Conservation (phyloP, 2,888 invertebrate species). For the Mythimna ferrago region DNA sequence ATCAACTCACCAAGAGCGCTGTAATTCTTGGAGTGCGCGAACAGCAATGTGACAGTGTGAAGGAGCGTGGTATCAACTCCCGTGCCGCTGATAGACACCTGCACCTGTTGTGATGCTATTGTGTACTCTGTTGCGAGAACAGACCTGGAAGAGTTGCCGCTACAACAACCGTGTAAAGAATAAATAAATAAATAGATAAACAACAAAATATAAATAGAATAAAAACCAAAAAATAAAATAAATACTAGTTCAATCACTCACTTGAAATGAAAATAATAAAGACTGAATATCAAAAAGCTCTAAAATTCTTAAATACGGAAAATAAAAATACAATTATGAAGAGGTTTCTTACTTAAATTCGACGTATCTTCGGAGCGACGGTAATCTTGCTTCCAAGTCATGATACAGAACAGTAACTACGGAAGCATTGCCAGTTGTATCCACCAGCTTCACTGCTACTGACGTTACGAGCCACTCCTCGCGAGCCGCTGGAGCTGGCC, state of each 20-base stretch:
- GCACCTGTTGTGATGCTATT: slow-evolving; percentile 91
- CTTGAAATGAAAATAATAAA: too few species aligned
- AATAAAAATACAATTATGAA: too few species aligned
- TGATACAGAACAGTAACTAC: slow-evolving; percentile 91
- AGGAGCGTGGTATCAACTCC: slow-evolving; percentile 81
- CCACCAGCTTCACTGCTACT: slow-evolving; percentile 79
- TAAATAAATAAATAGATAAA: slow-evolving; percentile 7
- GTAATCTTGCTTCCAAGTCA: slow-evolving; percentile 91
- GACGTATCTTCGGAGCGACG: slow-evolving; percentile 88
- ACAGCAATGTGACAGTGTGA: slow-evolving; percentile 80
- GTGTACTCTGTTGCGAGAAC: slow-evolving; percentile 92
- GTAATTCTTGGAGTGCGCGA: slow-evolving; percentile 83
- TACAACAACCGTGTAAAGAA: slow-evolving; percentile 67
- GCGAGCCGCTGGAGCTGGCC: slow-evolving; percentile 61
- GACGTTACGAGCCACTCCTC: slow-evolving; percentile 83
- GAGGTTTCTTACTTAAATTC: slow-evolving; percentile 90
- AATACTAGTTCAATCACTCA: too few species aligned
- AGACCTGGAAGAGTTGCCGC: slow-evolving; percentile 87
- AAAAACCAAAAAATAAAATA: neutral
- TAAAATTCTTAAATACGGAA: too few species aligned
- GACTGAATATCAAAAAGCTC: too few species aligned
- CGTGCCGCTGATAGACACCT: slow-evolving; percentile 76
- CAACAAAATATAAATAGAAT: neutral
- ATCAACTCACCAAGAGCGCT: slow-evolving; percentile 81
- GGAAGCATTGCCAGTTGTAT: slow-evolving; percentile 76